A percentile compares a stretch with the other conserved stretches of the same genome.
These are phyloP conservation scores for Trilocha varians DNA, from an alignment of 2,888 invertebrate genomes.

Conservation along the genomic window DNA sequence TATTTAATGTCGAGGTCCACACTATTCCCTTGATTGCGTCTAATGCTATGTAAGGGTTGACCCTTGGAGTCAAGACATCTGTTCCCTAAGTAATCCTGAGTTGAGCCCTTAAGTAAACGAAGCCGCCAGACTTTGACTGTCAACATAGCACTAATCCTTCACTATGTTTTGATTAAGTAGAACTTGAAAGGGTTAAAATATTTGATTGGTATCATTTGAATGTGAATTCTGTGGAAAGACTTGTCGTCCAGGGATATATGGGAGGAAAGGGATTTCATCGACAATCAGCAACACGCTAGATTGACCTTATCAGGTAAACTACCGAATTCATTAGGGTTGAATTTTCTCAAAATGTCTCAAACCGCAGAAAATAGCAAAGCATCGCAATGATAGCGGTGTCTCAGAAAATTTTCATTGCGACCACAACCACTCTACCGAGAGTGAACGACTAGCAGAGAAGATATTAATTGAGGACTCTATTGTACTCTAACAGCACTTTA, in stretches of 20 bases:
- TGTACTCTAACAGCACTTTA: no score
- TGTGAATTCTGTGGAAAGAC: neutral
- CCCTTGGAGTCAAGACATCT: neutral
- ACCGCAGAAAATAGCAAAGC: no score
- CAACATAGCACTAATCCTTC: neutral
- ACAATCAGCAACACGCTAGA: no score
- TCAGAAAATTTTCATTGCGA: no score
- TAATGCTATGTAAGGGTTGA: neutral
- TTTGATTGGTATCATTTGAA: neutral
- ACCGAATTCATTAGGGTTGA: no score
- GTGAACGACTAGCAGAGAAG: no score
- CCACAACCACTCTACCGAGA: no score
- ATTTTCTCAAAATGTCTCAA: no score
- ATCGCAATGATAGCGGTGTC: no score
- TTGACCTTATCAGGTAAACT: no score
- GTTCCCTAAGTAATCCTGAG: neutral
- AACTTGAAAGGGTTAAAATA: neutral
- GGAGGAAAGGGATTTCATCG: no score
- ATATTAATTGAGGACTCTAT: no score
- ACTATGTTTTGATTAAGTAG: neutral
- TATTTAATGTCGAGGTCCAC: neutral
- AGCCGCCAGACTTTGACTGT: neutral
- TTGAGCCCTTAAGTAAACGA: neutral
- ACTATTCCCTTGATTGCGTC: neutral
- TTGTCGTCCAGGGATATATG: neutral